Evolutionary conservation across 2,113 vertebrate species (phyloP).

Genomic region (Archocentrus centrarchus): DNA sequence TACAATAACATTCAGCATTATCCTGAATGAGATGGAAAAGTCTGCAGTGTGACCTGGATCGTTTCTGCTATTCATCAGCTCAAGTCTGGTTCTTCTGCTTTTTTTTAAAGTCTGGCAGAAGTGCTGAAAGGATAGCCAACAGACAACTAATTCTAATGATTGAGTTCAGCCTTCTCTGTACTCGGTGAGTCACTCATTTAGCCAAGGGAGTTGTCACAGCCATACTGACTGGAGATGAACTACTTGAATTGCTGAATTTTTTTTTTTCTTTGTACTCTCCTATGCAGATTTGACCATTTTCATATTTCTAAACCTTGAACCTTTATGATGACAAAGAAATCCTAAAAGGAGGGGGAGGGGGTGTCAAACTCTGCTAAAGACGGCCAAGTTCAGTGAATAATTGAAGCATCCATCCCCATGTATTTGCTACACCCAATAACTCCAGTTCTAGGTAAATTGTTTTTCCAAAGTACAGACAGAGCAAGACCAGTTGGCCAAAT

Average conservation of each 20-base stretch:
- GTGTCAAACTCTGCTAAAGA: slow-evolving; percentile 36
- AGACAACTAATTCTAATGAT: slow-evolving; percentile 55
- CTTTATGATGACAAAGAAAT: slow-evolving; percentile 47
- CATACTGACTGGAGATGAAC: slow-evolving; percentile 41
- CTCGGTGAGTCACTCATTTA: slow-evolving; percentile 45
- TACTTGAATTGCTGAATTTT: slow-evolving; percentile 10
- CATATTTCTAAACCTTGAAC: slow-evolving; percentile 31
- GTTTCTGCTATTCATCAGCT: slow-evolving; percentile 27
- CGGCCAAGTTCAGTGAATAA: slow-evolving; percentile 57
- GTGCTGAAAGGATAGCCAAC: slow-evolving; percentile 36
- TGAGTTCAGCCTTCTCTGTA: slow-evolving; percentile 37
- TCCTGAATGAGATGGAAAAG: slow-evolving; percentile 56
- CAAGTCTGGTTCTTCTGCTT: slow-evolving; percentile 22
- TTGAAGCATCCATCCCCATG: slow-evolving; percentile 54
- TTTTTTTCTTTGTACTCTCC: not conserved
- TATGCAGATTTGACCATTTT: slow-evolving; percentile 24
- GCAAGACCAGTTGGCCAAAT: slow-evolving; percentile 68
- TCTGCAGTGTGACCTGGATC: slow-evolving; percentile 48
- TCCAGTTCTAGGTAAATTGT: slow-evolving; percentile 63
- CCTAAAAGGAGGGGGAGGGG: not conserved
- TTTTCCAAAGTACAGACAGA: slow-evolving; percentile 70
- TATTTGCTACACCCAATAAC: slow-evolving; percentile 55
- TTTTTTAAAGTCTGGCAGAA: slow-evolving; percentile 43
- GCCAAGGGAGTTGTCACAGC: slow-evolving; percentile 26
- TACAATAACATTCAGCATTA: slow-evolving; percentile 50